A percentile compares a stretch with the other conserved stretches of the same genome.
phyloP scores from a whole-genome alignment of 2,888 invertebrate species.

The Sclerodermus sp. region DNA sequence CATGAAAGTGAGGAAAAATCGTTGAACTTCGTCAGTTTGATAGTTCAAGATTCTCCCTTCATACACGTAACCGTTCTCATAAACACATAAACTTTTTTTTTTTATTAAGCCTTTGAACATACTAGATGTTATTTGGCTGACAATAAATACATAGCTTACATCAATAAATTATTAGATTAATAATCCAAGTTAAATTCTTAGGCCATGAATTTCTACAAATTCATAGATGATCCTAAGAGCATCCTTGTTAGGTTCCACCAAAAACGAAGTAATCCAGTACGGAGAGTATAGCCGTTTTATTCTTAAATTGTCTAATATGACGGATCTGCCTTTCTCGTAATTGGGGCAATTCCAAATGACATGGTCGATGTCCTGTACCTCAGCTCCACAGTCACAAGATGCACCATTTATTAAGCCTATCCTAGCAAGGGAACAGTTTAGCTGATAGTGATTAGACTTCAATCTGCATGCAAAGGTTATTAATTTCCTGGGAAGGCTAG shows the following conservation, averaged over 20 bases:
- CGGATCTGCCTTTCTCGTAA: not conserved
- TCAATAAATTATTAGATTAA: no score
- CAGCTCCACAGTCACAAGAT: not conserved
- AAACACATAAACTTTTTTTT: no score
- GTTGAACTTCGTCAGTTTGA: no score
- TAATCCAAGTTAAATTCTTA: not conserved
- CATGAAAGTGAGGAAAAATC: no score
- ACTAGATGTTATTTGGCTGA: no score
- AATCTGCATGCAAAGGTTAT: not conserved
- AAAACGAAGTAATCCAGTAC: not conserved
- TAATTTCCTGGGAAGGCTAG: not conserved
- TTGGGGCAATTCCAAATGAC: slow-evolving; percentile 1
- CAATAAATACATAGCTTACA: no score
- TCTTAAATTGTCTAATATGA: not conserved
- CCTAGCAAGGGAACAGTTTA: not conserved
- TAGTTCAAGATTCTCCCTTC: no score
- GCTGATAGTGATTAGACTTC: not conserved
- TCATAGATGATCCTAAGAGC: not conserved
- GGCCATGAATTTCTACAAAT: not conserved
- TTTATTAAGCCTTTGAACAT: no score
- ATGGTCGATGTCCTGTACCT: not conserved
- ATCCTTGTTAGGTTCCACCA: not conserved
- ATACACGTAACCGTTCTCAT: no score
- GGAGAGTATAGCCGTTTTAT: not conserved
- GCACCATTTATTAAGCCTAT: not conserved